Base-by-base conservation (phyloP, 2,113 vertebrate genomes). In the Atrichornis clamosus region DNA sequence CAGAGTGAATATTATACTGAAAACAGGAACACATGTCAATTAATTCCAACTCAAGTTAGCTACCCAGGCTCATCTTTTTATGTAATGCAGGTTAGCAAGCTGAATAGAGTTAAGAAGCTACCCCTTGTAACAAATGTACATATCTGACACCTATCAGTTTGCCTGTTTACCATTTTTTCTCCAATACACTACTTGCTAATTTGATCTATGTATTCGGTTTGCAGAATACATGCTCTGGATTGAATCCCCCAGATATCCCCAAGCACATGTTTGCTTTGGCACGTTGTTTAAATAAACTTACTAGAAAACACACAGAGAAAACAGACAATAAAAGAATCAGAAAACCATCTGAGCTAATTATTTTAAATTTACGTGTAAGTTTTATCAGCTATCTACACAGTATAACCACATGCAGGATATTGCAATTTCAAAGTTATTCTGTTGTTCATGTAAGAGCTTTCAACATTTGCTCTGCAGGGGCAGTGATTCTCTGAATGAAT, bases 221-320 rank as follows among this genome's bases (percentile, higher is more conserved):
- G 19, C 39, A 95, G 62, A 58, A 93, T 30, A 39, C n/a, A 24
- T 46, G 39, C 80, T 44, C 60, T 28, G 19, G 23, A 37, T 32
- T 68, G 69, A 62, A 91, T 46, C 74, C 27, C 74, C 44, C 47
- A 49, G 65, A 87, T 32, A 84, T 13, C 21, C 74, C 53, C 49
- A 84, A 53, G 46, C 81, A 89, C 3, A 1, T 82, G 77, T 64
- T 32, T 89, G 44, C 53, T 88, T 69, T 76, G 72, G 76, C 64
- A 88, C 60, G 49, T n/a, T 82, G 84, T 83, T 87, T 90, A 84
- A 86, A 90, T 41, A 86, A 80, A 96, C 42, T 72, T 50, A 65
- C 50, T 37, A n/a, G 85, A 81, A 91, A 94, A 86, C 2, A 3
- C 41, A 30, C 2, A 35, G 7, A 68, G 37, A 30, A 42, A 91